phyloP scores from a whole-genome alignment of 2,113 vertebrate genomes.

The Cinclus mexicanus region DNA sequence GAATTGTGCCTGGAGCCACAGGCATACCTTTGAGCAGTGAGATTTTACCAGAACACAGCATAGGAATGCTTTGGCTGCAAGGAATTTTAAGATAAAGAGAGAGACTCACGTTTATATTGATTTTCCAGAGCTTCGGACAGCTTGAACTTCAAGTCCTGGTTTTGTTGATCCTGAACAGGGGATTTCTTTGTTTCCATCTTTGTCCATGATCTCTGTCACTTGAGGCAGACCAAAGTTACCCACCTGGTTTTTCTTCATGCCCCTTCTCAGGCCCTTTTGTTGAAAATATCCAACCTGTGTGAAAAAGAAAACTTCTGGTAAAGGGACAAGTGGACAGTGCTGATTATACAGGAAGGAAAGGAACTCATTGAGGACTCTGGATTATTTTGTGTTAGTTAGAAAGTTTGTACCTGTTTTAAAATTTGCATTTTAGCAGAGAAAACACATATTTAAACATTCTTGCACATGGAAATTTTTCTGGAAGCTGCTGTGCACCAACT shows the following conservation, averaged over 20 bases:
- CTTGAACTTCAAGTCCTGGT: rapidly evolving
- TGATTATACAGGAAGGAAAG: neutral
- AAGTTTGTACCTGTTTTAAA: neutral
- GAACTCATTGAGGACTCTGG: neutral
- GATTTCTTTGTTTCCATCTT: neutral
- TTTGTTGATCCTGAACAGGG: neutral
- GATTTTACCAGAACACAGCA: neutral
- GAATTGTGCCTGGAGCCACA: neutral
- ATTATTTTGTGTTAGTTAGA: rapidly evolving
- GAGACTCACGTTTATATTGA: neutral
- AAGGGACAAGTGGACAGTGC: neutral
- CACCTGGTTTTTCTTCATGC: neutral
- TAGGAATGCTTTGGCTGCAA: neutral
- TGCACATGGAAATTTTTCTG: rapidly evolving
- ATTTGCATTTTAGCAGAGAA: neutral
- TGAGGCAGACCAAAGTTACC: neutral
- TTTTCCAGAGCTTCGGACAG: neutral
- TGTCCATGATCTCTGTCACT: neutral
- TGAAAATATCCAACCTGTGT: neutral
- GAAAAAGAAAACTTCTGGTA: neutral
- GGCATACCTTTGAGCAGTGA: neutral
- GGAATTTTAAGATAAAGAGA: neutral
- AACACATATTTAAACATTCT: neutral
- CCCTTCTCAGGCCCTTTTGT: neutral
- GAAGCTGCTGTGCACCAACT: neutral